Evolutionary conservation across 2,113 vertebrate species (phyloP).

Genomic region (Xiphophorus hellerii): DNA sequence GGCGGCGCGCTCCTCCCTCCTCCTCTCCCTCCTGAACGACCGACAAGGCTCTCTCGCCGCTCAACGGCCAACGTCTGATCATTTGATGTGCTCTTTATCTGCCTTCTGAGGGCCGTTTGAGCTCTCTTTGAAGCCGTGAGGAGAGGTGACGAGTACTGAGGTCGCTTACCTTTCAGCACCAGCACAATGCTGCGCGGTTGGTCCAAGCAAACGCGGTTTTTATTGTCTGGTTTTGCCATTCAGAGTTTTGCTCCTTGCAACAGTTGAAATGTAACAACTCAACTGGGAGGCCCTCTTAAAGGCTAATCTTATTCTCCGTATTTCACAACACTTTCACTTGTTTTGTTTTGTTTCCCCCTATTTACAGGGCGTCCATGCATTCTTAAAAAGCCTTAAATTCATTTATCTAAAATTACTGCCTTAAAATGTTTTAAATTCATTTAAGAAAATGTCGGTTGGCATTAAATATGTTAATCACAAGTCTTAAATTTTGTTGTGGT

Average conservation of each 20-base stretch:
- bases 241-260: constrained; percentile 33
- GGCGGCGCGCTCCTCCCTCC: constrained; percentile 44
- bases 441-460: too few relatives aligned
- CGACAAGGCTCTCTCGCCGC: constrained; percentile 65
- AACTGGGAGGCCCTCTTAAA: constrained; percentile 36
- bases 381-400: too few relatives aligned
- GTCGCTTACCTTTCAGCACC: constrained; percentile 43
- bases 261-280: constrained; percentile 51
- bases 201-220: constrained; percentile 46
- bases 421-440: too few relatives aligned
- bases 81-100: constrained; percentile 67
- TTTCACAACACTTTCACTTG: not conserved
- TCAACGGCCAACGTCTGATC: constrained; percentile 65
- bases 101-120: constrained; percentile 46
- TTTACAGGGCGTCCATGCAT: too few relatives aligned
- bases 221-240: constrained; percentile 68
- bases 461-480: too few relatives aligned
- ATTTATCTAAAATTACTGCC: too few relatives aligned
- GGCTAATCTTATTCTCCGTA: constrained; percentile 14
- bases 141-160: constrained; percentile 56
- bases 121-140: constrained; percentile 58
- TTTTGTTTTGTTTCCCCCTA: not conserved
- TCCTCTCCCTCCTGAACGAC: constrained; percentile 36
- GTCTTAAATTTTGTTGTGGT: too few relatives aligned
- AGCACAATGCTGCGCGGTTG: constrained; percentile 35